These are phyloP conservation scores for Masnerella sp. DNA, from an alignment of 2,888 invertebrate genomes.

Conservation along the genomic window DNA sequence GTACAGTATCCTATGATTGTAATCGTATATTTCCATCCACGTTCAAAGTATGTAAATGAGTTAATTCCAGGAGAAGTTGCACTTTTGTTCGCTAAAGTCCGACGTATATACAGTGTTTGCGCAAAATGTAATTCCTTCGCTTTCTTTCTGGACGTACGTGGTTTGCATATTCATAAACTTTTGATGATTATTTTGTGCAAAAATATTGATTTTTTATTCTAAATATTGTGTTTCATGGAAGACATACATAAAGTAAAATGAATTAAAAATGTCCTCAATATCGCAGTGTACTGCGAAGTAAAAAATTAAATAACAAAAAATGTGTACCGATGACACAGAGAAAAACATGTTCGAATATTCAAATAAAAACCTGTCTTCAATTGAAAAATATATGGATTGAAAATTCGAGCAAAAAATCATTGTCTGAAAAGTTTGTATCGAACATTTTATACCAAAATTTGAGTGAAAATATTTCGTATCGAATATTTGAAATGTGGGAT, in stretches of 20 bases:
- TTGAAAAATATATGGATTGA: too few relatives aligned
- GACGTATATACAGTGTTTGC: constrained; percentile 9
- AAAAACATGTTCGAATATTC: too few relatives aligned
- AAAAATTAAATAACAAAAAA: too few relatives aligned
- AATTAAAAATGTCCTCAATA: too few relatives aligned
- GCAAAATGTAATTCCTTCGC: constrained; percentile 12
- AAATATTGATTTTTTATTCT: constrained; percentile 5
- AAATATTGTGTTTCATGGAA: constrained; percentile 2
- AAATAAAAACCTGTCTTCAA: too few relatives aligned
- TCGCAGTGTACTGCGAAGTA: too few relatives aligned
- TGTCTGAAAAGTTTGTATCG: too few relatives aligned
- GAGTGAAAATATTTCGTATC: too few relatives aligned
- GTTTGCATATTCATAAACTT: constrained; percentile 31
- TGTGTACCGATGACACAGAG: too few relatives aligned
- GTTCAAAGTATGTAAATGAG: constrained; percentile 35
- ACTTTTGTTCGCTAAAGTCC: background rate
- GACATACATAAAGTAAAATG: background rate
- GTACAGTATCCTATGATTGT: background rate
- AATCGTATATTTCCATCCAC: constrained; percentile 7
- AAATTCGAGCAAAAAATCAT: too few relatives aligned
- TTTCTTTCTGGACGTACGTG: background rate
- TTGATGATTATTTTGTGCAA: background rate
- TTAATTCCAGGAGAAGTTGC: constrained; percentile 15
- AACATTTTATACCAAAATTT: too few relatives aligned
- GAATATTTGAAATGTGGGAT: too few relatives aligned